These are phyloP conservation scores for Falco concolor DNA, from an alignment of 2,797 vertebrate species.

Conservation along the genomic window DNA sequence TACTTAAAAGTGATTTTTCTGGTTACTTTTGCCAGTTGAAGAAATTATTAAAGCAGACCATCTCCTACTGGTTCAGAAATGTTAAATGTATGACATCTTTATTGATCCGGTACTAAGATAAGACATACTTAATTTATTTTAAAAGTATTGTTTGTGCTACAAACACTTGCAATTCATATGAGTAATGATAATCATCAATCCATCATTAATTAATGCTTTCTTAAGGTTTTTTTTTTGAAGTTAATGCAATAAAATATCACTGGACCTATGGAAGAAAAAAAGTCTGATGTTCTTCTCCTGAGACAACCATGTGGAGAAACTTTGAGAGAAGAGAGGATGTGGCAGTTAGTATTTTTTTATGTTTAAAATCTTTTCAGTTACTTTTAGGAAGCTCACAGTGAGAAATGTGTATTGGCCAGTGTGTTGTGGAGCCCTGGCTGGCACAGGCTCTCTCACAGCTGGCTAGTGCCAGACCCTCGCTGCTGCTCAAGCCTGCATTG, in stretches of 20 bases:
- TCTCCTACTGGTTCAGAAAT: neutral
- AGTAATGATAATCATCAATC: neutral
- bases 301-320: neutral
- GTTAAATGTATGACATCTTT: neutral
- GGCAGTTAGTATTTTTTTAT: neutral
- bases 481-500: neutral
- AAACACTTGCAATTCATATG: neutral
- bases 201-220: neutral
- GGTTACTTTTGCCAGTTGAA: neutral
- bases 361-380: neutral
- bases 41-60: neutral
- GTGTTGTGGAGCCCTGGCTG: neutral
- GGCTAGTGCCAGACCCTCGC: neutral
- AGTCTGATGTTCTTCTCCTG: neutral
- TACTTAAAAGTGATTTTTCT: neutral
- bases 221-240: neutral
- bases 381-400: neutral
- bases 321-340: neutral
- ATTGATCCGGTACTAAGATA: neutral
- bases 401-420: neutral
- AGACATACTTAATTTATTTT: neutral
- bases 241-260: neutral
- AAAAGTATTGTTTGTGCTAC: neutral
- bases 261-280: neutral
- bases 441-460: neutral